Evolutionary conservation across 2,797 vertebrate species (phyloP), one percentile per base, ranked within the genome.

Genomic region (Loris lydekkerianus): DNA sequence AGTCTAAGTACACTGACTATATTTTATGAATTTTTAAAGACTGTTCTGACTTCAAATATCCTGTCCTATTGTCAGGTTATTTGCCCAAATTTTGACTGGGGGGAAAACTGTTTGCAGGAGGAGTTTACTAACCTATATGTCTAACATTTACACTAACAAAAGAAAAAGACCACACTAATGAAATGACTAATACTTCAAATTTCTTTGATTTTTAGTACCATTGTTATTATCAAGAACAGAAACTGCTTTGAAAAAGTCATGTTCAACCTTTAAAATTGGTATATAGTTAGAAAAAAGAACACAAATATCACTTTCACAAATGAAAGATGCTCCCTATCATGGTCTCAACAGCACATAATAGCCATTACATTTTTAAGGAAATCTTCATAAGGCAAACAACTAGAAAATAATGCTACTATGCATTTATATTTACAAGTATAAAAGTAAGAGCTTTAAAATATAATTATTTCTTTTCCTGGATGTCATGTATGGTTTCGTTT

Each of bases 241-340:
- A 72, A 73, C 8, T 93, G 56, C 82, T 95, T 92, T 87, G 61
- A 88, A 88, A 96, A 95, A 75, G 78, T 91, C 61, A 88, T 31
- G 25, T 88, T 92, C 77, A 90, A 78, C 20, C 78, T 93, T 90
- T 60, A 92, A 27, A 91, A 89, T 0, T 58, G 27, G 29, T 11
- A 87, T 18, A 34, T 27, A 76, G 25, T 76, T 56, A 84, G 29
- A 65, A 89, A 95, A 92, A 53, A 58, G 7, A 86, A 53, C 23
- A 75, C 40, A 85, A 93, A 75, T 17, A 78, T 17, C 53, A 43
- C 4, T 84, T 91, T 75, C 70, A 63, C 27, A 90, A 78, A 86
- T 91, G 89, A 43, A 93, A 76, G 76, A 93, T 34, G 72, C 18
- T 63, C 15, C 37, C 83, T 85, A 63, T 65, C 9, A 67, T 27